Conservation (phyloP, 2,797 vertebrate genomes). For the Melanotaenia maccullochi region DNA sequence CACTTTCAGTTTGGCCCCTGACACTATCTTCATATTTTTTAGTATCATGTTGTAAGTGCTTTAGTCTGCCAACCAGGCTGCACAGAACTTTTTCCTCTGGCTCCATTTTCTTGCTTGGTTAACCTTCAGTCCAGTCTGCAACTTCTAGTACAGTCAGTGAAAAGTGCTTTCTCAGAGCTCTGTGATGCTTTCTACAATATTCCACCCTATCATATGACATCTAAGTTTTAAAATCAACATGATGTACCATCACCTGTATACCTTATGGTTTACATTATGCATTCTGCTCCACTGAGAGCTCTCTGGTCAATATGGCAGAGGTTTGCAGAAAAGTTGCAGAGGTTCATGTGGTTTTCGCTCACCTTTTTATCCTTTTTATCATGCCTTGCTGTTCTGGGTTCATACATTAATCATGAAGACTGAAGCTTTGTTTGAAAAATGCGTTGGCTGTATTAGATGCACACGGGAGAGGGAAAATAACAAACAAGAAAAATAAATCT, state of each 20-base stretch:
- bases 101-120: conserved; percentile 56
- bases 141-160: conserved; percentile 49
- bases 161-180: conserved; percentile 7
- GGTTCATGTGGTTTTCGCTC: conserved; percentile 55
- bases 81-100: conserved; percentile 19
- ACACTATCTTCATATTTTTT: conserved; percentile 18
- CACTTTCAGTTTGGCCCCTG: conserved; percentile 21
- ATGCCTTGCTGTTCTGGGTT: conserved; percentile 25
- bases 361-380: conserved; percentile 49
- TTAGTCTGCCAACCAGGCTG: conserved; percentile 20
- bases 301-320: conserved; percentile 1
- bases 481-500: conserved; percentile 1
- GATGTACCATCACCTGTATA: not conserved
- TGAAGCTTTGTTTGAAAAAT: conserved; percentile 7
- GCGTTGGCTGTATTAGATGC: conserved; percentile 8
- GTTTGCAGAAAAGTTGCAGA: conserved; percentile 17
- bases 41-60: conserved; percentile 34
- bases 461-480: conserved; percentile 11
- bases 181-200: conserved; percentile 12
- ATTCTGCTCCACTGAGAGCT: not conserved
- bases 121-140: conserved; percentile 37
- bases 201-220: not conserved
- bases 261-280: not conserved
- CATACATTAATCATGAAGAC: conserved; percentile 55
- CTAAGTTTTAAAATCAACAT: conserved; percentile 6